These are phyloP conservation scores for Pissodes strobi DNA, from an alignment of 1,140 invertebrate genomes.

Conservation along the genomic window DNA sequence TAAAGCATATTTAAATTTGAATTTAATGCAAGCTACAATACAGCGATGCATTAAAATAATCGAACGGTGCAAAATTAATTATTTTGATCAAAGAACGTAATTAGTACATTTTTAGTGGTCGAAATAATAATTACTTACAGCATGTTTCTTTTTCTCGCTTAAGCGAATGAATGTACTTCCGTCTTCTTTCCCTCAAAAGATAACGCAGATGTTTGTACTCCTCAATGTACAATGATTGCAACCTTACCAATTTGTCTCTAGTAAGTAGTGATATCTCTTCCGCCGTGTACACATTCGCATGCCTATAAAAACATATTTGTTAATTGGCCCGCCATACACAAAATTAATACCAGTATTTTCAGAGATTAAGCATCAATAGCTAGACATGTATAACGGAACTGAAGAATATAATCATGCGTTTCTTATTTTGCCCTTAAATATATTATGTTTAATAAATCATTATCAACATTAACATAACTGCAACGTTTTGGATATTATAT, in stretches of 20 bases:
- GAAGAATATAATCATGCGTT: slow-evolving; percentile 1
- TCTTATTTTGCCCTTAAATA: too few species aligned
- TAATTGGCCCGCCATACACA: too few species aligned
- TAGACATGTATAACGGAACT: not conserved
- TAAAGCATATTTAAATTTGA: too few species aligned
- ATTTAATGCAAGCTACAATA: too few species aligned
- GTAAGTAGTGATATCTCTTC: slow-evolving; percentile 83
- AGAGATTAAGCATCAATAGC: not conserved
- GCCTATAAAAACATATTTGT: slow-evolving; percentile 67
- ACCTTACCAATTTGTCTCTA: slow-evolving; percentile 72
- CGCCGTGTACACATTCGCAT: slow-evolving; percentile 84
- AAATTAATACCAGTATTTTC: slow-evolving; percentile 5
- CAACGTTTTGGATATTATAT: too few species aligned
- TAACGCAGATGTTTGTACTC: slow-evolving; percentile 79
- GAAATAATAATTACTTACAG: slow-evolving; percentile 74
- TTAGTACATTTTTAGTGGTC: too few species aligned
- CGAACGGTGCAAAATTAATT: too few species aligned
- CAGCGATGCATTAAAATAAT: too few species aligned
- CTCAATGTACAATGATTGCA: slow-evolving; percentile 83
- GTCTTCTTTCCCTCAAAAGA: slow-evolving; percentile 71
- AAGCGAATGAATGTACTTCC: slow-evolving; percentile 73
- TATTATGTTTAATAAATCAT: too few species aligned
- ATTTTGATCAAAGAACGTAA: too few species aligned
- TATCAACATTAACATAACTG: too few species aligned
- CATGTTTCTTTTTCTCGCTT: slow-evolving; percentile 80